phyloP scores from a whole-genome alignment of 2,888 invertebrate genomes.

The Caprella mutica region DNA sequence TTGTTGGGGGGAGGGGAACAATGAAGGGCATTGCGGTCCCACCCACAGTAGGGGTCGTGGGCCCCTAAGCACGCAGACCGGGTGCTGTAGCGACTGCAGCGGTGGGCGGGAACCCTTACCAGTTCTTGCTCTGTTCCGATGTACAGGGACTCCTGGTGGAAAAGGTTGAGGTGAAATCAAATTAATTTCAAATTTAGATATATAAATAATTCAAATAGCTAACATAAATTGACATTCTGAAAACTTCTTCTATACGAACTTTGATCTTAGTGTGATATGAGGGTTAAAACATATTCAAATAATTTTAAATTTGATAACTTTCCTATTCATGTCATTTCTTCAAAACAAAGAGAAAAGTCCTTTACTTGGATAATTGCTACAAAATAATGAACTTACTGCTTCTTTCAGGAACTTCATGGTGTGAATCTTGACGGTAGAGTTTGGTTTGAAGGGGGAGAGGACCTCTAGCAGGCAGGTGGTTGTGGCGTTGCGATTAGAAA shows the following conservation, averaged over 20 bases:
- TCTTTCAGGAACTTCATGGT: conserved; percentile 29
- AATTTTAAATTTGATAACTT: too few species aligned
- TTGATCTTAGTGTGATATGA: too few species aligned
- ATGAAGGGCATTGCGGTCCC: conserved; percentile 63
- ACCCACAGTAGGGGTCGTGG: conserved; percentile 89
- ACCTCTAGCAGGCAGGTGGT: conserved; percentile 63
- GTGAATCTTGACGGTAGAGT: conserved; percentile 43
- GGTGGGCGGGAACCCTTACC: conserved; percentile 61
- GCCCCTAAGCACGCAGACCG: conserved; percentile 63
- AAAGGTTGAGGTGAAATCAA: neutral
- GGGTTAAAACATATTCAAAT: too few species aligned
- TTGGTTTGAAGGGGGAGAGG: conserved; percentile 55
- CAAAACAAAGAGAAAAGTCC: too few species aligned
- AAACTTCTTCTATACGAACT: too few species aligned
- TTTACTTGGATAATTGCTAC: too few species aligned
- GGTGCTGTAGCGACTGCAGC: conserved; percentile 61
- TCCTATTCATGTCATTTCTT: too few species aligned
- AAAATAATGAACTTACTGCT: too few species aligned
- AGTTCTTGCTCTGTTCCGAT: conserved; percentile 58
- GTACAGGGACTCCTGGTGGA: conserved; percentile 61
- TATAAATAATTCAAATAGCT: too few species aligned
- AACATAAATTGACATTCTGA: too few species aligned
- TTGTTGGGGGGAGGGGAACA: conserved; percentile 61
- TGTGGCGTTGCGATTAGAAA: neutral
- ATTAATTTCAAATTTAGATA: neutral